A percentile compares a stretch with the other conserved stretches of the same genome.
Conservation (phyloP, 2,797 vertebrate genomes). For the Onychomys leucogaster region DNA sequence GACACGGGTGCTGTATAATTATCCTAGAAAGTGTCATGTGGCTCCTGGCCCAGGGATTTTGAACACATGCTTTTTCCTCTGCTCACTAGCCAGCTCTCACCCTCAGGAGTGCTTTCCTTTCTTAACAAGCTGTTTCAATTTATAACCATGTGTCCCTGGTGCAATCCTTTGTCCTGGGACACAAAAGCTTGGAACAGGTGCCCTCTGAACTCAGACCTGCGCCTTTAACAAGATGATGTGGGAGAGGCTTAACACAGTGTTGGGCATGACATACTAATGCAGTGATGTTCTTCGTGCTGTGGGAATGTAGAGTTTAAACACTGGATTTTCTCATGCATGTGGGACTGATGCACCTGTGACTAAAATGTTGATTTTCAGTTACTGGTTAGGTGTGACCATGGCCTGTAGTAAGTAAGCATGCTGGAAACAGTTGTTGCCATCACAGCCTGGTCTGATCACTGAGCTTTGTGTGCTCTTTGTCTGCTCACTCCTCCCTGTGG, state of each 20-base stretch:
- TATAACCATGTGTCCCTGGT: neutral
- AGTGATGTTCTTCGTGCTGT: fast-evolving
- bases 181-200: neutral
- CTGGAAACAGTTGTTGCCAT: neutral
- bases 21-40: neutral
- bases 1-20: neutral
- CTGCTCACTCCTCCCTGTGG: neutral
- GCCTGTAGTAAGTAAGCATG: neutral
- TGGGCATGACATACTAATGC: neutral
- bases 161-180: neutral
- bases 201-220: neutral
- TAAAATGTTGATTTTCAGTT: neutral
- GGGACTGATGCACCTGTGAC: neutral
- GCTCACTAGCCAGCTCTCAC: neutral
- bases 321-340: neutral
- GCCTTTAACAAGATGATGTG: neutral
- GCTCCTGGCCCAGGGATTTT: neutral
- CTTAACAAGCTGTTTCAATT: neutral
- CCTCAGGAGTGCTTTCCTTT: neutral
- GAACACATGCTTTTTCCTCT: neutral
- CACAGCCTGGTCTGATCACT: neutral
- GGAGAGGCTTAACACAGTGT: neutral
- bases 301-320: neutral
- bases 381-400: neutral
- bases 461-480: neutral